Percentiles rank a stretch among this genome's conserved stretches.
Conservation (phyloP, 2,113 vertebrate genomes). For the Spea bombifrons region DNA sequence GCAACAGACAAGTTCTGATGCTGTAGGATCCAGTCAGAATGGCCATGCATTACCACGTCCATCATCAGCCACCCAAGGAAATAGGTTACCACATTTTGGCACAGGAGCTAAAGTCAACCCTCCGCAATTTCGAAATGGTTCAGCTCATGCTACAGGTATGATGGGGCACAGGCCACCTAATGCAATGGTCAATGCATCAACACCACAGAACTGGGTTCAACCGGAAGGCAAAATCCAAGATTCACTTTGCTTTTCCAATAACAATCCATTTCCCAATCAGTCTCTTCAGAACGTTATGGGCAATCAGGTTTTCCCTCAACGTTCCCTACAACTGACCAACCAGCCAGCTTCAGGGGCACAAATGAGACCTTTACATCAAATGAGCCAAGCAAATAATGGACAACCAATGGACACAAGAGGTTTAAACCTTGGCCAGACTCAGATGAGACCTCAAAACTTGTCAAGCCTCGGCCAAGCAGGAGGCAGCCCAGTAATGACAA, state of each 20-base stretch:
- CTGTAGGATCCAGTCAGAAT: conserved; percentile 70
- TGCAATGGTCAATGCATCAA: conserved; percentile 66
- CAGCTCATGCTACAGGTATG: conserved; percentile 60
- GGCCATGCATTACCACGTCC: conserved; percentile 71
- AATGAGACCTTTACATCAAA: conserved; percentile 73
- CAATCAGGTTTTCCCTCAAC: conserved; percentile 74
- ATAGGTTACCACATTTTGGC: conserved; percentile 64
- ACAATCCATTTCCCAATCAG: conserved; percentile 66
- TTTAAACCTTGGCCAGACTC: conserved; percentile 69
- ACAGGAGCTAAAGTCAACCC: conserved; percentile 63
- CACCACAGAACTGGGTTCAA: conserved; percentile 71
- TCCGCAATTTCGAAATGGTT: conserved; percentile 67
- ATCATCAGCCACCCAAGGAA: conserved; percentile 59
- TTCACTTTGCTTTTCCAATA: conserved; percentile 61
- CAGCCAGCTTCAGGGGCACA: conserved; percentile 75
- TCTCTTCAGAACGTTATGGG: conserved; percentile 65
- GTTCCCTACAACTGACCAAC: conserved; percentile 72
- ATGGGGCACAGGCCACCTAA: conserved; percentile 66
- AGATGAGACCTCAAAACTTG: conserved; percentile 72
- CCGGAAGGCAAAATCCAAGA: conserved; percentile 73
- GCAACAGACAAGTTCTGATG: conserved; percentile 74
- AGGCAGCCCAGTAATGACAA: conserved; percentile 66
- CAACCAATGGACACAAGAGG: conserved; percentile 68
- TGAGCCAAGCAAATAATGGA: conserved; percentile 67
- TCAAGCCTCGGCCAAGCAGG: conserved; percentile 59